phyloP scores from a whole-genome alignment of 2,888 invertebrate species.

The Lymantria monacha region DNA sequence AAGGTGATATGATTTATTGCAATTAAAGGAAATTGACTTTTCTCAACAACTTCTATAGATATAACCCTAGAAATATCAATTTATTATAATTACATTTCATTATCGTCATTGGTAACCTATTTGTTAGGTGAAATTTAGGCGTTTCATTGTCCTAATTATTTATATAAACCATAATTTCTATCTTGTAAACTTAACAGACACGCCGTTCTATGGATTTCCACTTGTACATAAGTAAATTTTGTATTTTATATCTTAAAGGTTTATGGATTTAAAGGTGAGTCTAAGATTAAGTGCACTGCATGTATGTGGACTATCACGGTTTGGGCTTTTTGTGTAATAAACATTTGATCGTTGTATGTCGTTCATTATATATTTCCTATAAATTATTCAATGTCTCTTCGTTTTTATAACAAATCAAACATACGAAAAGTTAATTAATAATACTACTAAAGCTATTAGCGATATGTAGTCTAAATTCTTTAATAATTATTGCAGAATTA shows the following conservation, averaged over 20 bases:
- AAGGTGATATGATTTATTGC: background rate
- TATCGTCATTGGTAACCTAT: background rate
- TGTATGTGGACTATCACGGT: conserved; percentile 31
- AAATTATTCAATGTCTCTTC: no score
- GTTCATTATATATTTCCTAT: background rate
- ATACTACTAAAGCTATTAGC: no score
- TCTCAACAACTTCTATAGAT: background rate
- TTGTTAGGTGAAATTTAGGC: background rate
- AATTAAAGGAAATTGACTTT: background rate
- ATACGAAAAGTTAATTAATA: no score
- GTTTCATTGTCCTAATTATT: conserved; percentile 4
- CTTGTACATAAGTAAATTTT: conserved; percentile 16
- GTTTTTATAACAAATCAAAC: no score
- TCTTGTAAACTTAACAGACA: conserved; percentile 20
- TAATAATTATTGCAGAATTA: no score
- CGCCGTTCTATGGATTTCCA: conserved; percentile 9
- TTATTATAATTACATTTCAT: background rate
- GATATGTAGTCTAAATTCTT: no score
- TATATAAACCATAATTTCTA: conserved; percentile 6
- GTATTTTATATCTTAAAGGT: conserved; percentile 20
- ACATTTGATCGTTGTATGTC: conserved; percentile 13
- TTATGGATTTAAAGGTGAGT: conserved; percentile 33
- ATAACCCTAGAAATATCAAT: background rate
- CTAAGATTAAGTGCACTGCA: conserved; percentile 42
- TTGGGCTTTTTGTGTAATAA: conserved; percentile 27